Conservation (phyloP, 2,888 invertebrate genomes). For the Helleia helle region DNA sequence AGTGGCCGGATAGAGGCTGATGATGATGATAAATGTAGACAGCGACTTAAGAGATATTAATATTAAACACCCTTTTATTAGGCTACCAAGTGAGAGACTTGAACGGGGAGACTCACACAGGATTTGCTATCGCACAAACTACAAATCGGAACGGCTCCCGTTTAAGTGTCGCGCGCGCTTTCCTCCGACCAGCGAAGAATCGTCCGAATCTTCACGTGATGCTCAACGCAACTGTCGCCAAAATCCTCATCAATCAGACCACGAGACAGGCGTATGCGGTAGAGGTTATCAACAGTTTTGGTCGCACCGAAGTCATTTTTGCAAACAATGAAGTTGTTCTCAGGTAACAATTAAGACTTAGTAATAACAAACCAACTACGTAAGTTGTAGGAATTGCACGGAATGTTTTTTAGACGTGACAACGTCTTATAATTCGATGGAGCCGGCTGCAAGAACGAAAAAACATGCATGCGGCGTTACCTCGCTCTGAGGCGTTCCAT, state of each 20-base stretch:
- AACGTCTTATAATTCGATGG: too few species aligned
- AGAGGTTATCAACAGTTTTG: constrained; percentile 76
- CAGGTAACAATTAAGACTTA: constrained; percentile 51
- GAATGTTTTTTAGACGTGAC: too few species aligned
- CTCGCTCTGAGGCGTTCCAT: too few species aligned
- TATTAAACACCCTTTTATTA: too few species aligned
- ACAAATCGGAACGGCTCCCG: constrained; percentile 90
- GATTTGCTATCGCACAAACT: constrained; percentile 91
- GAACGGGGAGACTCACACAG: constrained; percentile 86
- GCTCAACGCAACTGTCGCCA: constrained; percentile 86
- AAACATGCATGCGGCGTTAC: too few species aligned
- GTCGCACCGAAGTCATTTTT: constrained; percentile 72
- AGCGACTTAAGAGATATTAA: too few species aligned
- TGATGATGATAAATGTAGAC: too few species aligned
- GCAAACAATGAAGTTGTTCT: constrained; percentile 80
- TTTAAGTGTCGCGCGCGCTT: constrained; percentile 86
- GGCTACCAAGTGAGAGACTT: constrained; percentile 85
- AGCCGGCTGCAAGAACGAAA: too few species aligned
- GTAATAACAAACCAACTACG: too few species aligned
- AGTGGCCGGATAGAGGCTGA: too few species aligned
- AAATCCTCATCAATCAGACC: constrained; percentile 82
- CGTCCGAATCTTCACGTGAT: constrained; percentile 87
- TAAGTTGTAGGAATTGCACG: too few species aligned
- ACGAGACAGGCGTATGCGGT: constrained; percentile 85
- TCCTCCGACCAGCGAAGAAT: constrained; percentile 83